Evolutionary conservation across 2,797 vertebrate species (phyloP), one percentile per base, ranked within the genome.

Genomic region (Lutjanus campechanus): DNA sequence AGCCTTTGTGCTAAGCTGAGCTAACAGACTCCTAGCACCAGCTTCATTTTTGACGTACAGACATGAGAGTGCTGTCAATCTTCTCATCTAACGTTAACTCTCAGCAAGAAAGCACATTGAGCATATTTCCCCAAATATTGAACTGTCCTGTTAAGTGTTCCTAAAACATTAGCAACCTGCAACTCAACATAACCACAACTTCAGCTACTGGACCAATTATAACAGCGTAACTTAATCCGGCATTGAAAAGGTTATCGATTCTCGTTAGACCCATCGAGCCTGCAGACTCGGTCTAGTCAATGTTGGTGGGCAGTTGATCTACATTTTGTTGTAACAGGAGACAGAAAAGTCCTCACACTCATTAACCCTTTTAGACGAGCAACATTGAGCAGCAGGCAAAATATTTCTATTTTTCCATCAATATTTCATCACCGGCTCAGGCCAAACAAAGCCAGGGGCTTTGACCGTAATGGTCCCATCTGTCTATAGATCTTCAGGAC

Each of bases 361-460:
- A 94, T 95, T 96, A 95, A 96, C 95, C 95, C 91, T 92, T 93
- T 94, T 91, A 93, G 92, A 92, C 85, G 89, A 77, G 77, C 85
- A 89, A 91, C 95, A 93, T 76, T 90, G 93, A 94, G 88, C 93
- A 95, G 91, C 77, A 93, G 95, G 94, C 95, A 94, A 96, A 96
- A 96, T 96, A 96, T 96, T 96, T 95, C 93, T 95, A 95, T 96
- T 94, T 96, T 95, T 95, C 81, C 94, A 96, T 96, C 95, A 96
- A 96, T 96, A 96, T 96, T 96, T 96, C 90, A 96, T 95, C 95
- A 95, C 95, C 22, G 46, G 87, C 92, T 91, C 75, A 89, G 93
- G 90, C 93, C 92, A 95, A 96, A 94, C 95, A 95, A 94, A 95
- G 94, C 92, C 90, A 78, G 80, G 85, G 92, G 93, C 90, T 95